Base-by-base conservation (phyloP, 2,888 invertebrate genomes). In the Aphodius sticticus region DNA sequence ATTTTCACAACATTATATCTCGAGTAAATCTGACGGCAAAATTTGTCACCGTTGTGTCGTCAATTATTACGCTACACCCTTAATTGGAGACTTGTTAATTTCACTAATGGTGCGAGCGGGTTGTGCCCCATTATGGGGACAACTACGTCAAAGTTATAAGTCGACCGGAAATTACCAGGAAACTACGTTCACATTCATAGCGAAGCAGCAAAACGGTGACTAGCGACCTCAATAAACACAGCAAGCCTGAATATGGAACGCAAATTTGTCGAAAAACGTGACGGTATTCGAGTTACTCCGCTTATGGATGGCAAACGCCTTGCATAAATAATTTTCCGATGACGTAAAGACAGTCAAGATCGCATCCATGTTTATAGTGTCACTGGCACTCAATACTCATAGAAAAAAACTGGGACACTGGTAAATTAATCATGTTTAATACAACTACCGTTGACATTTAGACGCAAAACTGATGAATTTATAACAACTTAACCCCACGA, bases 321-420 rank as follows among this genome's bases (percentile, higher is more conserved):
- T 70, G 70, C 70, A 15, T 70, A 70, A 70, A n/a, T 70, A 70
- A 70, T 70, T 70, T 69, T 70, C 70, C 14, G 70, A n/a, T 53
- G 53, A 53, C 12, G 53, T 5, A 26, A 26, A 26, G 26, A 26
- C 26, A 26, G 2, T 26, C 26, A 2, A 53, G 53, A 53, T 53
- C 9, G 7, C 9, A 53, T 9, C 53, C 53, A 5, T 12, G 53
- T 53, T 53, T 53, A 53, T 53, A 5, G 53, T 53, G 53, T 12
- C 53, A 53, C 4, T 53, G 53, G 12, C 53, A 12, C 4, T 53
- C 53, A 53, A 5, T 5, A 12, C 4, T 53, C 53, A 53, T 53
- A 53, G 3, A 53, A 5, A 53, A 53, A 53, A 53, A 53, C 7
- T 53, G 12, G 53, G 53, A 53, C 26, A 26, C 26, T 26, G 26